Evolutionary conservation across 2,888 invertebrate genomes (phyloP).

Genomic region (Proisotoma minuta): DNA sequence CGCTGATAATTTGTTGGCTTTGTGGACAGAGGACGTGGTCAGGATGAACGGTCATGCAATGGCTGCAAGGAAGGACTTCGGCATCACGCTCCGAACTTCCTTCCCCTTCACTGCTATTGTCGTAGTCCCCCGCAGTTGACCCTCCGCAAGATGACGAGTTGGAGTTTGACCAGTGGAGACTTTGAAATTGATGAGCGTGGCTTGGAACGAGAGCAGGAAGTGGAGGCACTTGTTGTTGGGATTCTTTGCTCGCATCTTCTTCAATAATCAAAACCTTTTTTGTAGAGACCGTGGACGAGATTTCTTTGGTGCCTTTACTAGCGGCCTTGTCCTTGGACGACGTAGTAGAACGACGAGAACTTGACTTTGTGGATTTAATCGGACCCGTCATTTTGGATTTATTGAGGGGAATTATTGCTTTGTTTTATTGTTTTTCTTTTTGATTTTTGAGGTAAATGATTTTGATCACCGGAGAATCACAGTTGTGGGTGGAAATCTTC

Average conservation of each 20-base stretch:
- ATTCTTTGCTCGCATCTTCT: slow-evolving; percentile 3
- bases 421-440: neutral
- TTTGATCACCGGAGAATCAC: no score
- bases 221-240: slow-evolving; percentile 21
- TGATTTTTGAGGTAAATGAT: no score
- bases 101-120: slow-evolving; percentile 13
- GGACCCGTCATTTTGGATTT: neutral
- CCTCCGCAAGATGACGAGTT: no score
- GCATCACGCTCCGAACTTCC: no score
- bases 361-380: neutral
- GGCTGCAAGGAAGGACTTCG: slow-evolving; percentile 19
- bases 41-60: slow-evolving; percentile 24
- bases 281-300: neutral
- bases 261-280: neutral
- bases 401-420: neutral
- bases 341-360: no score
- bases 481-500: no score
- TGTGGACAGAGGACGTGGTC: slow-evolving; percentile 16
- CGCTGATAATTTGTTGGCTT: no score
- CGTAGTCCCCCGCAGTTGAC: slow-evolving; percentile 4
- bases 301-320: no score
- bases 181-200: no score
- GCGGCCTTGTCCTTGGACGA: no score
- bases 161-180: no score
- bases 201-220: slow-evolving; percentile 12